Evolutionary conservation across 2,113 vertebrate species (phyloP).

Genomic region (Rana temporaria): DNA sequence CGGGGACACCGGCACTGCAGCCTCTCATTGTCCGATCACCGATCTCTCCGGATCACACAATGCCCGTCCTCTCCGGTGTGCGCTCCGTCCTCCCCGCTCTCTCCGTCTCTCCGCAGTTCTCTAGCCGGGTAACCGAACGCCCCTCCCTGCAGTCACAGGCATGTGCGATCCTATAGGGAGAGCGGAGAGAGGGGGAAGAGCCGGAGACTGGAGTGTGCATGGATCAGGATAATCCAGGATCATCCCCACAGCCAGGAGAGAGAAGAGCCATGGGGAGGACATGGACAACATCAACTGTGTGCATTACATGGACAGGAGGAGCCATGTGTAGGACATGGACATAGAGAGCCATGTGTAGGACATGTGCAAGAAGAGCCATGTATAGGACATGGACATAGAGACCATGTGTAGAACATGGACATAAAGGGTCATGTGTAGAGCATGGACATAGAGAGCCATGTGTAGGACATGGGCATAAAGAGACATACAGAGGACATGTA

Average conservation of each 20-base stretch:
- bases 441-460: too few relatives aligned
- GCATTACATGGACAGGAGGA: background rate
- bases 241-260: background rate
- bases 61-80: constrained; percentile 16
- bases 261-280: too few relatives aligned
- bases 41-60: background rate
- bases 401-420: too few relatives aligned
- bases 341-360: too few relatives aligned
- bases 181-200: constrained; percentile 37
- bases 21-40: background rate
- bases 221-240: constrained; percentile 12
- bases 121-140: constrained; percentile 46
- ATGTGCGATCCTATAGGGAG: constrained; percentile 49
- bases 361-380: too few relatives aligned
- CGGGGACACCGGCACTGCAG: constrained; percentile 23
- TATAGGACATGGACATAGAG: too few relatives aligned
- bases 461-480: too few relatives aligned
- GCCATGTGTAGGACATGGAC: too few relatives aligned
- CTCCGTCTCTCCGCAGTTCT: constrained; percentile 28
- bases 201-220: constrained; percentile 15
- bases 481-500: too few relatives aligned
- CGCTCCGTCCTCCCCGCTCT: background rate
- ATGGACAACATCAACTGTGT: too few relatives aligned
- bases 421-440: too few relatives aligned
- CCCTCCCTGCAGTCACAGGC: constrained; percentile 55